A percentile compares a stretch with the other conserved stretches of the same genome.
Evolutionary conservation across 2,113 vertebrate genomes (phyloP).

Genomic region (Oryzias javanicus): DNA sequence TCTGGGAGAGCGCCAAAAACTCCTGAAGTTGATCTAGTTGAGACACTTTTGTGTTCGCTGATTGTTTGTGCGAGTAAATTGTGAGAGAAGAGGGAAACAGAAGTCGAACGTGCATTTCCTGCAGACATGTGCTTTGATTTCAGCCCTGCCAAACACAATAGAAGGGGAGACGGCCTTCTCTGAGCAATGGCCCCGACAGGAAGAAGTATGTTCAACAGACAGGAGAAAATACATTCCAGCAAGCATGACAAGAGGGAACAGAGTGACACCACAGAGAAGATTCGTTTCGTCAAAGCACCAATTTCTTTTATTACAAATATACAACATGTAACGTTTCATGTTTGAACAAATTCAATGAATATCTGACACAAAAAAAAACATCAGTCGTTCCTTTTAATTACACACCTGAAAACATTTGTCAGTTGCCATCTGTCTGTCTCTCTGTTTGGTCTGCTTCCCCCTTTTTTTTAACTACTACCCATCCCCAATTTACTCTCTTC

Average conservation of each 20-base stretch:
- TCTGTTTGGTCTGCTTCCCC: slow-evolving; percentile 68
- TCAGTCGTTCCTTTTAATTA: slow-evolving; percentile 61
- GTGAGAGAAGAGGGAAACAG: slow-evolving; percentile 53
- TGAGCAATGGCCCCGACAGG: slow-evolving; percentile 61
- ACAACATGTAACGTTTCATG: slow-evolving; percentile 40
- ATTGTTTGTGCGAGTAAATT: slow-evolving; percentile 30
- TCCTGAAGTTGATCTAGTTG: slow-evolving; percentile 29
- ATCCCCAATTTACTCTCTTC: neutral
- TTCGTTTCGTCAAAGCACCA: slow-evolving; percentile 36
- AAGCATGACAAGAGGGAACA: slow-evolving; percentile 23
- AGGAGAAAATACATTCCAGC: slow-evolving; percentile 67
- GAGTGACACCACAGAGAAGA: slow-evolving; percentile 20
- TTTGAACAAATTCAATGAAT: slow-evolving; percentile 31
- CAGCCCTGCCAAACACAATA: slow-evolving; percentile 67
- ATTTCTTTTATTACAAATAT: slow-evolving; percentile 68
- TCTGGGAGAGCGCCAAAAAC: slow-evolving; percentile 24
- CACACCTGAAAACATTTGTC: slow-evolving; percentile 74
- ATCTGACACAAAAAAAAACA: slow-evolving; percentile 15
- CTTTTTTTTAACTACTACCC: slow-evolving; percentile 2
- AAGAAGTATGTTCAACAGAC: slow-evolving; percentile 62
- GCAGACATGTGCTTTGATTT: slow-evolving; percentile 72
- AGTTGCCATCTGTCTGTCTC: slow-evolving; percentile 79
- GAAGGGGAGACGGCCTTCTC: slow-evolving; percentile 46
- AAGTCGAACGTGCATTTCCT: slow-evolving; percentile 71
- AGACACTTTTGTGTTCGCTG: slow-evolving; percentile 28